Conservation (phyloP, 2,888 invertebrate species). For the Chelonus formosanus region DNA sequence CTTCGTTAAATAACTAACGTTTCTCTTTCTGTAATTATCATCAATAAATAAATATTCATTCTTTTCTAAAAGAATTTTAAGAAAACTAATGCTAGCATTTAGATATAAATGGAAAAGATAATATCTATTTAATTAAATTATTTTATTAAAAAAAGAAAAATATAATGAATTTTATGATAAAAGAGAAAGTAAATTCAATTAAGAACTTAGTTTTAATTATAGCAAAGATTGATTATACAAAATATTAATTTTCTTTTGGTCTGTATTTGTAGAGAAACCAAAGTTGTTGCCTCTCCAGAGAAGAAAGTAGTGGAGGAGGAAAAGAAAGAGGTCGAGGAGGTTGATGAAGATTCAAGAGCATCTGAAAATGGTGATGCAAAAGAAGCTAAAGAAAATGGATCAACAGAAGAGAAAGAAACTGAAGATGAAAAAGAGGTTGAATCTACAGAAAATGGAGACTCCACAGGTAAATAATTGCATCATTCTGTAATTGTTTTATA, state of each 20-base stretch:
- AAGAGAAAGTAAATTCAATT: background rate
- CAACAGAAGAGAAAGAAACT: conserved; percentile 62
- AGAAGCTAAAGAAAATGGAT: conserved; percentile 64
- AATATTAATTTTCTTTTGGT: background rate
- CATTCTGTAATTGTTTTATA: too few species aligned
- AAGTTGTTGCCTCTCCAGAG: conserved; percentile 62
- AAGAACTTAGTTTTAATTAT: background rate
- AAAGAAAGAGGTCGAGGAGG: conserved; percentile 65
- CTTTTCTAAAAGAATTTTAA: too few species aligned
- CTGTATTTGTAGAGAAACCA: conserved; percentile 56
- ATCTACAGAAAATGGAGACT: conserved; percentile 64
- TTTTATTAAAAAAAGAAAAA: background rate
- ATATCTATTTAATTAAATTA: too few species aligned
- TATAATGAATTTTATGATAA: background rate
- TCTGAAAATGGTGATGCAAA: conserved; percentile 63
- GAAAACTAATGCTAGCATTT: too few species aligned
- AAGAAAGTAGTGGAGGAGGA: conserved; percentile 65
- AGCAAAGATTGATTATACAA: background rate
- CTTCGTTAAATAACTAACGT: too few species aligned
- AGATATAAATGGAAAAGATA: too few species aligned
- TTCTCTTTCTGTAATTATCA: too few species aligned
- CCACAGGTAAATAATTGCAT: conserved; percentile 56
- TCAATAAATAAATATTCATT: too few species aligned
- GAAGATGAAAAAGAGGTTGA: conserved; percentile 62
- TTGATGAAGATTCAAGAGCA: conserved; percentile 63